Evolutionary conservation across 2,113 vertebrate species (phyloP).

Genomic region (Aphelocoma coerulescens): DNA sequence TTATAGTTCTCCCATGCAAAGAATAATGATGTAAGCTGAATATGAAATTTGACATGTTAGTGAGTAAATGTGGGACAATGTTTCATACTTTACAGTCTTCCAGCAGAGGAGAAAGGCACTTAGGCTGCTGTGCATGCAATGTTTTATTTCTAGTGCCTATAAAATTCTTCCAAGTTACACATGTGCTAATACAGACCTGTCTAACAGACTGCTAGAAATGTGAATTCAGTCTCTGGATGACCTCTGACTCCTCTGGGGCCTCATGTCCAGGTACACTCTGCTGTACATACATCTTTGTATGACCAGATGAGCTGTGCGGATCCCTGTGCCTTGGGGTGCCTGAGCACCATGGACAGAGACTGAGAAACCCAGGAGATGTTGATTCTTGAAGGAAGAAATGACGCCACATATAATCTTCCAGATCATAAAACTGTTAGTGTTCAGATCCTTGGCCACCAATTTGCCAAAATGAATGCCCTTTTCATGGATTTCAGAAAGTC

Average conservation of each 20-base stretch:
- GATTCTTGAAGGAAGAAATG: background rate
- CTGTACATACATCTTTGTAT: background rate
- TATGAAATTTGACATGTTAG: background rate
- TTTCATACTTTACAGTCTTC: background rate
- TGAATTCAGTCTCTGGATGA: background rate
- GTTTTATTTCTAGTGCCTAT: background rate
- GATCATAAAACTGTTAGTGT: background rate
- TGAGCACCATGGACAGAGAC: constrained; percentile 53
- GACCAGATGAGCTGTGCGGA: fast-evolving
- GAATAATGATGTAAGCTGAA: constrained; percentile 11
- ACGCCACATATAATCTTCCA: background rate
- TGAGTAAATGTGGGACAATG: background rate
- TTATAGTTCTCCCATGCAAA: background rate
- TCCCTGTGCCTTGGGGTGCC: background rate
- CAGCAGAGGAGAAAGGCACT: background rate
- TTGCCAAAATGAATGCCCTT: background rate
- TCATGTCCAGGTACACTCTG: background rate
- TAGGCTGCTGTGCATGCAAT: background rate
- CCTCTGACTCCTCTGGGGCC: background rate
- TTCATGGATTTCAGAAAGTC: background rate
- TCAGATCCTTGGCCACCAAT: background rate
- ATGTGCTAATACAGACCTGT: background rate
- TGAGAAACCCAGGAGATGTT: background rate
- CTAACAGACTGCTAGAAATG: background rate
- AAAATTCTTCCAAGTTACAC: background rate